These are phyloP conservation scores for Tupiocoris notatus DNA, from an alignment of 2,888 invertebrate genomes.

Conservation along the genomic window DNA sequence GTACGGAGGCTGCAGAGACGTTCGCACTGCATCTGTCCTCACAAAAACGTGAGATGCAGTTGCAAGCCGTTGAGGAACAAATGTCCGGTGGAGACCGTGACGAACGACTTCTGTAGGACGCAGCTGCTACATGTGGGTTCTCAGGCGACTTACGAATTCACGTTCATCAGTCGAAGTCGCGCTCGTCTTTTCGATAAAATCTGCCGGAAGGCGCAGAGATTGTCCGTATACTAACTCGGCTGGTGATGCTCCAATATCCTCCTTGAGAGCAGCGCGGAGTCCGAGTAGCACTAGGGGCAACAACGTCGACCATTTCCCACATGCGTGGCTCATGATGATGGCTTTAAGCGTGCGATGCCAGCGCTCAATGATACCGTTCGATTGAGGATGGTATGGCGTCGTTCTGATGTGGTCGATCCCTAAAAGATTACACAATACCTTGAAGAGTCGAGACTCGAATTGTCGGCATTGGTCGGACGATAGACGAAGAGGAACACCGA, in stretches of 20 bases:
- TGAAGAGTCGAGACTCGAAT: slow-evolving; percentile 53
- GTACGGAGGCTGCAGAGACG: background rate
- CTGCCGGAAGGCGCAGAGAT: too few species aligned
- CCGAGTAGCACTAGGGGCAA: too few species aligned
- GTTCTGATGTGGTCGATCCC: slow-evolving; percentile 10
- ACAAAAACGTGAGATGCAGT: background rate
- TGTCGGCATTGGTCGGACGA: slow-evolving; percentile 54
- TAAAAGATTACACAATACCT: background rate
- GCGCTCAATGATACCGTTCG: slow-evolving; percentile 41
- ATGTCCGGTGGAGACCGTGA: background rate
- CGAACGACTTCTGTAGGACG: background rate
- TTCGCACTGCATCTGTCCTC: background rate
- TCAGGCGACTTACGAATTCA: background rate
- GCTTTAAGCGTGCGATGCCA: too few species aligned
- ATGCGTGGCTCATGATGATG: too few species aligned
- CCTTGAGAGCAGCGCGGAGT: too few species aligned
- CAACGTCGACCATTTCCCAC: too few species aligned
- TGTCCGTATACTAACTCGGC: too few species aligned
- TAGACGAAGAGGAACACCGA: slow-evolving; percentile 53
- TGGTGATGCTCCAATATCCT: too few species aligned
- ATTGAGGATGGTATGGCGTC: slow-evolving; percentile 32
- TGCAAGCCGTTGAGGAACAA: background rate
- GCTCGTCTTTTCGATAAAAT: too few species aligned
- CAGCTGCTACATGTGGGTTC: background rate
- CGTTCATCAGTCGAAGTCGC: too few species aligned